These are phyloP conservation scores for Hippocampus abdominalis DNA, from an alignment of 2,113 vertebrate species.

Conservation along the genomic window DNA sequence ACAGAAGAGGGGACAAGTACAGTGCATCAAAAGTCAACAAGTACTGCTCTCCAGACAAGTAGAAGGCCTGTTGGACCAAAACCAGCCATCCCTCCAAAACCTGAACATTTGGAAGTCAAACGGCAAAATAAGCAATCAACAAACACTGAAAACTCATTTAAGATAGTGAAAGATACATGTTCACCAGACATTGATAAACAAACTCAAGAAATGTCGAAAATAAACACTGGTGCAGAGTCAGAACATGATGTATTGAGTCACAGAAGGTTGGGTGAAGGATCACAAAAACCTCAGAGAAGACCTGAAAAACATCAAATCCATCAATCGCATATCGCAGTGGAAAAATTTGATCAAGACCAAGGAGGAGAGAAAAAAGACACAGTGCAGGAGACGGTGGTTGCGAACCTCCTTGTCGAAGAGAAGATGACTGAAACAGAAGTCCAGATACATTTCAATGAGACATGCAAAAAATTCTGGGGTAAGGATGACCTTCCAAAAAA, in stretches of 20 bases:
- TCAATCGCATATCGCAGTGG: neutral
- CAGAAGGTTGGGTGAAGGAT: conserved; percentile 7
- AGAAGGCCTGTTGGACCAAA: conserved; percentile 56
- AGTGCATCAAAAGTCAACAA: conserved; percentile 14
- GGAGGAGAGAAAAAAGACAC: conserved; percentile 3
- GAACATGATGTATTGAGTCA: neutral
- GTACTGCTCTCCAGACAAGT: conserved; percentile 26
- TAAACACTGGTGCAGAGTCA: neutral
- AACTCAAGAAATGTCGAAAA: conserved; percentile 15
- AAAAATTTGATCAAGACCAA: neutral
- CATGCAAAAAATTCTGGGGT: conserved; percentile 55
- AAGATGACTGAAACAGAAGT: conserved; percentile 24
- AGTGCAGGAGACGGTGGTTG: conserved; percentile 8
- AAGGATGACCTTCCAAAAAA: conserved; percentile 37
- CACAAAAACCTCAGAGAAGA: conserved; percentile 4
- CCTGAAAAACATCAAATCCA: conserved; percentile 10
- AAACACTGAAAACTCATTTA: conserved; percentile 61
- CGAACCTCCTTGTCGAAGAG: conserved; percentile 13
- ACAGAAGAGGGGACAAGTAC: conserved; percentile 23
- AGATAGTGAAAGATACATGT: conserved; percentile 13
- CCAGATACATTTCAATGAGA: conserved; percentile 45
- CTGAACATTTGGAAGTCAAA: conserved; percentile 59
- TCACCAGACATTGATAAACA: conserved; percentile 21
- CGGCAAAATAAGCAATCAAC: conserved; percentile 63
- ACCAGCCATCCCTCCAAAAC: conserved; percentile 70